Conservation (phyloP, 2,888 invertebrate genomes). For the Ischnura elegans region DNA sequence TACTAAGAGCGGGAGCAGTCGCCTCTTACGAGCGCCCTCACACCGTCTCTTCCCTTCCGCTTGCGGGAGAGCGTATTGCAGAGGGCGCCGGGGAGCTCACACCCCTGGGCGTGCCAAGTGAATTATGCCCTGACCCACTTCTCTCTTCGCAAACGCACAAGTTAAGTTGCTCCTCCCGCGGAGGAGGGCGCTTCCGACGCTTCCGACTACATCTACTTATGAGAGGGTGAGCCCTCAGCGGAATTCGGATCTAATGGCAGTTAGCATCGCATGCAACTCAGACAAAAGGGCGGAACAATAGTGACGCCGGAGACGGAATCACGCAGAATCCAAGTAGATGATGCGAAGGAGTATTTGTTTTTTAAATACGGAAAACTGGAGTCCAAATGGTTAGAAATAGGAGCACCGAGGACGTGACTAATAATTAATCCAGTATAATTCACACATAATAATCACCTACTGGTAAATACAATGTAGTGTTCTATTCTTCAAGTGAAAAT, state of each 20-base stretch:
- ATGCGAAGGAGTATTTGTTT: too few species aligned
- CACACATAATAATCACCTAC: too few species aligned
- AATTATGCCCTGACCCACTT: slow-evolving; percentile 16
- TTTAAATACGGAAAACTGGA: too few species aligned
- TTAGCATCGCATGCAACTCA: not conserved
- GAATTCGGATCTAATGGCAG: slow-evolving; percentile 13
- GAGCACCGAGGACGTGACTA: too few species aligned
- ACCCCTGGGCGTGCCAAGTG: not conserved
- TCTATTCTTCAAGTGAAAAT: too few species aligned
- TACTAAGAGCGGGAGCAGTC: too few species aligned
- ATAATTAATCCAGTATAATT: too few species aligned
- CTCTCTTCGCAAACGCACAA: not conserved
- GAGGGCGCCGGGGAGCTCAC: not conserved
- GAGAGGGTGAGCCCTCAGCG: not conserved
- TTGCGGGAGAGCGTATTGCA: not conserved
- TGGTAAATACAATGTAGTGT: too few species aligned
- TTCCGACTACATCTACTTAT: not conserved
- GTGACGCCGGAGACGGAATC: not conserved
- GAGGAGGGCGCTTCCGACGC: not conserved
- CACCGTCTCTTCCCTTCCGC: not conserved
- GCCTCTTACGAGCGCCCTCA: not conserved
- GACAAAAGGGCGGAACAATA: not conserved
- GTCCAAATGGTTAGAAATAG: too few species aligned
- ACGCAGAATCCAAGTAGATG: too few species aligned
- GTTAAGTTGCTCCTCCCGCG: not conserved